These are phyloP conservation scores for Rutpela maculata DNA, from an alignment of 2,888 invertebrate genomes.

Conservation along the genomic window DNA sequence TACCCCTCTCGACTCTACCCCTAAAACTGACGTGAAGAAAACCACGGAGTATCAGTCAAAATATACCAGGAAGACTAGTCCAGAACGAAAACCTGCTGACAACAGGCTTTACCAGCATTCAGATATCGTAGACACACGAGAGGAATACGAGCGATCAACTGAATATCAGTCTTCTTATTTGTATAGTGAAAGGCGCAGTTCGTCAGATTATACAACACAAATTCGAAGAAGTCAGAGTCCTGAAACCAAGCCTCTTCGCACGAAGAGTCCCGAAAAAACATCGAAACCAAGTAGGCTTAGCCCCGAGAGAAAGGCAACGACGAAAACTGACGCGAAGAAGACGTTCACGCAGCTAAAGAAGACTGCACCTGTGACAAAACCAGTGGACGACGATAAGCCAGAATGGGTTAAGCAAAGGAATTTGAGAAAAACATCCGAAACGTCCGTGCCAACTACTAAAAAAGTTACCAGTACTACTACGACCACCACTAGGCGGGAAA, in stretches of 20 bases:
- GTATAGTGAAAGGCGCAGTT: constrained; percentile 58
- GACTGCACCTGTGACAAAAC: constrained; percentile 70
- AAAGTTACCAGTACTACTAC: constrained; percentile 64
- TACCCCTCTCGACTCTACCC: constrained; percentile 22
- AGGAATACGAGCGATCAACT: constrained; percentile 42
- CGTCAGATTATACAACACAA: constrained; percentile 54
- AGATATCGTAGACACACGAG: constrained; percentile 45
- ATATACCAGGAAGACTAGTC: constrained; percentile 52
- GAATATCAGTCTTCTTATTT: constrained; percentile 57
- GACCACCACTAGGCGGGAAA: constrained; percentile 55
- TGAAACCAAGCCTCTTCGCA: constrained; percentile 44
- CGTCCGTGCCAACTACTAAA: constrained; percentile 52
- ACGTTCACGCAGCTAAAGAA: constrained; percentile 64
- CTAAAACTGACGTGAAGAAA: constrained; percentile 25
- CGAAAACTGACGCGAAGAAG: constrained; percentile 55
- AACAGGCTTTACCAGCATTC: constrained; percentile 55
- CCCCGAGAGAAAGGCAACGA: constrained; percentile 58
- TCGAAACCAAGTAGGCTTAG: constrained; percentile 44
- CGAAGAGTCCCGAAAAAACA: constrained; percentile 51
- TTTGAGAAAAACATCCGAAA: constrained; percentile 76
- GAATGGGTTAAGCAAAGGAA: constrained; percentile 80
- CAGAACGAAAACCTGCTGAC: constrained; percentile 53
- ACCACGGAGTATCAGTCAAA: constrained; percentile 37
- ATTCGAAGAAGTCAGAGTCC: constrained; percentile 56
- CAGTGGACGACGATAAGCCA: constrained; percentile 76